phyloP scores from a whole-genome alignment of 2,797 vertebrate genomes.

The Arnoldichthys spilopterus region DNA sequence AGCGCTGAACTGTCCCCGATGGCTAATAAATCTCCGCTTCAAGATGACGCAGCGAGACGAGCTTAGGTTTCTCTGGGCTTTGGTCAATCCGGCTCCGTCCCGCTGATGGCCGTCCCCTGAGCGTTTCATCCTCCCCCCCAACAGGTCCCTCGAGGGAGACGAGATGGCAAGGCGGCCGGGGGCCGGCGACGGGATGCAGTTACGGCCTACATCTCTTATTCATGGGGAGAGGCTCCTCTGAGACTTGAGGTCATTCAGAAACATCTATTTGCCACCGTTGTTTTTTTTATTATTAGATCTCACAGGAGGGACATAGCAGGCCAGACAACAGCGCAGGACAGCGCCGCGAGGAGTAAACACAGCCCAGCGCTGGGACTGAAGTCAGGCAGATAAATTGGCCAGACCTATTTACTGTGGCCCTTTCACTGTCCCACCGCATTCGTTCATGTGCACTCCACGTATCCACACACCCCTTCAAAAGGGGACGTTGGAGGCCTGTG shows the following conservation, averaged over 20 bases:
- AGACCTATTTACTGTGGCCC: constrained; percentile 13
- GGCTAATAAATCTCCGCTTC: constrained; percentile 74
- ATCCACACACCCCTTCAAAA: too few species aligned
- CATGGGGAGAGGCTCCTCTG: constrained; percentile 69
- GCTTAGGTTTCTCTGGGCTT: constrained; percentile 68
- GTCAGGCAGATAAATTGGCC: constrained; percentile 42
- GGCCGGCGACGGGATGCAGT: constrained; percentile 71
- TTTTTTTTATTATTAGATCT: constrained; percentile 60
- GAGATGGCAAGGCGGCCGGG: constrained; percentile 60
- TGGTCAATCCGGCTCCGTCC: constrained; percentile 67
- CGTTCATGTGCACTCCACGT: background rate
- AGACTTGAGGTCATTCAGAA: constrained; percentile 70
- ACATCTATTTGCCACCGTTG: constrained; percentile 66
- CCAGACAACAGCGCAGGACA: constrained; percentile 57
- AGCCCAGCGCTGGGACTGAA: constrained; percentile 51
- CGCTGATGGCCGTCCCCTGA: constrained; percentile 53
- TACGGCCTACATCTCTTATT: constrained; percentile 77
- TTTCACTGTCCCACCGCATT: background rate
- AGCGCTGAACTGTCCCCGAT: constrained; percentile 66
- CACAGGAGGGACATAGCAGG: constrained; percentile 57
- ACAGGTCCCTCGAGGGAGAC: constrained; percentile 56
- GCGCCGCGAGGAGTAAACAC: constrained; percentile 63
- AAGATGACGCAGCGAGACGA: constrained; percentile 59
- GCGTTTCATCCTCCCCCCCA: constrained; percentile 39
- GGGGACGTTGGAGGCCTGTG: too few species aligned